These are phyloP conservation scores for Megaleporinus macrocephalus DNA, from an alignment of 2,113 vertebrate species.

Conservation along the genomic window DNA sequence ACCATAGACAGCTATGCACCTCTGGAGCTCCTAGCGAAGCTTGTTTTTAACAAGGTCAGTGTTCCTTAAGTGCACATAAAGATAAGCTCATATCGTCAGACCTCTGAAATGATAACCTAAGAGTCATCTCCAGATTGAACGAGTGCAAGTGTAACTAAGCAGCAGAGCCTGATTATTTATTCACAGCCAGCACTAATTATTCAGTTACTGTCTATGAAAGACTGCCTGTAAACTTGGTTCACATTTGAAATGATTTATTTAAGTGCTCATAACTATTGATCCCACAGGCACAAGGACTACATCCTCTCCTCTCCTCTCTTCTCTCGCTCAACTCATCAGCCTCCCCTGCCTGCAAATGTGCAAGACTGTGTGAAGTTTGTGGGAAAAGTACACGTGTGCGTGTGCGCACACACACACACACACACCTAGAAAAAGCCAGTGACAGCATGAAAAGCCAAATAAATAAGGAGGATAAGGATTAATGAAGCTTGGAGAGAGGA, in stretches of 20 bases:
- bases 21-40: neutral
- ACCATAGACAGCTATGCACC: neutral
- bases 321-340: conserved; percentile 12
- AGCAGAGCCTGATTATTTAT: neutral
- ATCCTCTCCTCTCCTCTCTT: neutral
- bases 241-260: neutral
- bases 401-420: neutral
- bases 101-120: neutral
- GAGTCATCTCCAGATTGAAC: neutral
- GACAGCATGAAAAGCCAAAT: conserved; percentile 54
- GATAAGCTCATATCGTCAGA: neutral
- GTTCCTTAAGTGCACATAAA: neutral
- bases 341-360: conserved; percentile 25
- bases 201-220: neutral
- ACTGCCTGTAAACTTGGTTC: neutral
- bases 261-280: neutral
- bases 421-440: neutral
- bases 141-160: neutral
- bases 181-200: neutral
- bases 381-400: neutral
- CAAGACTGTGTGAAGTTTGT: conserved; percentile 20
- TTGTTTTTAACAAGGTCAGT: neutral
- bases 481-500: conserved; percentile 51
- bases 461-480: conserved; percentile 49
- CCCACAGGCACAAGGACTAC: neutral